Conservation (phyloP, 2,888 invertebrate genomes). For the Xanthia icteritia region DNA sequence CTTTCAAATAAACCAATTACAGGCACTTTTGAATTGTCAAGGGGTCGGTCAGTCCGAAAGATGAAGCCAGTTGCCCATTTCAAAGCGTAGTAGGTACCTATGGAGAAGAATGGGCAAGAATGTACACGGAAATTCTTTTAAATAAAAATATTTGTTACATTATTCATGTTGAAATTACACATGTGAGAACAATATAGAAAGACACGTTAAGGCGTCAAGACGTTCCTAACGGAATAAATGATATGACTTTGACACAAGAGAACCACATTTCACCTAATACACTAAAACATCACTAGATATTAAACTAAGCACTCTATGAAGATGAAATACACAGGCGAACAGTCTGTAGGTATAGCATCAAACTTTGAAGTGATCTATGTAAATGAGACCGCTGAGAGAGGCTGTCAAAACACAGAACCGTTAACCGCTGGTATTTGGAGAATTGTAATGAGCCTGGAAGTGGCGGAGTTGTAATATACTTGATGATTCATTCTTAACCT, state of each 20-base stretch:
- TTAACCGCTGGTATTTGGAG: constrained; percentile 45
- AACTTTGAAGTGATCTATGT: constrained; percentile 62
- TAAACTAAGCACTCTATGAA: constrained; percentile 20
- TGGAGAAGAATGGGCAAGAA: too few relatives aligned
- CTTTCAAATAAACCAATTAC: too few relatives aligned
- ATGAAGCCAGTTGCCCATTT: too few relatives aligned
- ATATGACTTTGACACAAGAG: background rate
- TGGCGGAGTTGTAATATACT: constrained; percentile 19
- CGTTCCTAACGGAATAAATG: background rate
- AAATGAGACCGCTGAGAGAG: constrained; percentile 62
- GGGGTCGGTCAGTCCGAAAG: too few relatives aligned
- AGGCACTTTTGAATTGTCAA: too few relatives aligned
- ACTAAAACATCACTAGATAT: constrained; percentile 26
- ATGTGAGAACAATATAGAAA: too few relatives aligned
- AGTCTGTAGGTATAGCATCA: constrained; percentile 19
- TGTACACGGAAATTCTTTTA: too few relatives aligned
- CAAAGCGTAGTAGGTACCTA: too few relatives aligned
- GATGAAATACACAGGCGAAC: constrained; percentile 23
- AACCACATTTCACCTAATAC: background rate
- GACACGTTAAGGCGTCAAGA: too few relatives aligned
- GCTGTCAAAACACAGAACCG: constrained; percentile 64
- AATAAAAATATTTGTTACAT: too few relatives aligned
- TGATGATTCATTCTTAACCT: constrained; percentile 40
- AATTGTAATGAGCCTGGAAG: constrained; percentile 46
- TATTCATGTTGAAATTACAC: too few relatives aligned